These are phyloP conservation scores for Peromyscus maniculatus DNA, from an alignment of 2,113 vertebrate genomes.

Conservation along the genomic window DNA sequence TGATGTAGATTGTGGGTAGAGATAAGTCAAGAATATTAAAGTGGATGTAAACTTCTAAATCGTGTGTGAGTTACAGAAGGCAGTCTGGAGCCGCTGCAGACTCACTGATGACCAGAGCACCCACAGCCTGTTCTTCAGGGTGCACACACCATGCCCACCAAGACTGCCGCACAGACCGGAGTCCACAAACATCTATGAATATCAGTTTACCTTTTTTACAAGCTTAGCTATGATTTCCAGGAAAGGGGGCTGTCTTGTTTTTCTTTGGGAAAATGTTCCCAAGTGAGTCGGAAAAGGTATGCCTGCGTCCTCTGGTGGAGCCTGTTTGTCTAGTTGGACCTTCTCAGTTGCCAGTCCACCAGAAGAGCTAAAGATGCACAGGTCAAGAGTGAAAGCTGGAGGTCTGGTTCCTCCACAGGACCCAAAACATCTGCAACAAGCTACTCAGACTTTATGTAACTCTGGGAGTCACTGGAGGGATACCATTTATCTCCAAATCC, in stretches of 20 bases:
- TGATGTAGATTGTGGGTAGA: background rate
- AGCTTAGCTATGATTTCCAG: conserved; percentile 14
- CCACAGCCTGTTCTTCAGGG: background rate
- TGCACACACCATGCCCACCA: background rate
- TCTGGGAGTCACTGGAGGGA: background rate
- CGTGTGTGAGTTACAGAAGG: background rate
- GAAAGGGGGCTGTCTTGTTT: background rate
- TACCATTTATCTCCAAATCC: background rate
- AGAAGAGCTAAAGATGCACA: background rate
- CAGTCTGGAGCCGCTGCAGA: background rate
- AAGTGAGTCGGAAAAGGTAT: background rate
- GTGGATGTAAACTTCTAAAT: background rate
- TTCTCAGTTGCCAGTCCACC: background rate
- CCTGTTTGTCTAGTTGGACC: background rate
- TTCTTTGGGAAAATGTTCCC: conserved; percentile 24
- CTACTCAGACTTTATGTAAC: background rate
- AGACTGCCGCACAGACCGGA: background rate
- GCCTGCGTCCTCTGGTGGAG: background rate
- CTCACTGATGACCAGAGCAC: background rate
- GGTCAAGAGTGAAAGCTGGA: background rate
- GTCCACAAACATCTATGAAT: background rate
- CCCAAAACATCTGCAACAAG: background rate
- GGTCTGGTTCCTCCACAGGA: background rate
- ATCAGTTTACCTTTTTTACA: background rate
- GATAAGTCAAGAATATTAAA: background rate